Evolutionary conservation across 2,888 invertebrate species (phyloP).

Genomic region (Azorinus chamasolen): DNA sequence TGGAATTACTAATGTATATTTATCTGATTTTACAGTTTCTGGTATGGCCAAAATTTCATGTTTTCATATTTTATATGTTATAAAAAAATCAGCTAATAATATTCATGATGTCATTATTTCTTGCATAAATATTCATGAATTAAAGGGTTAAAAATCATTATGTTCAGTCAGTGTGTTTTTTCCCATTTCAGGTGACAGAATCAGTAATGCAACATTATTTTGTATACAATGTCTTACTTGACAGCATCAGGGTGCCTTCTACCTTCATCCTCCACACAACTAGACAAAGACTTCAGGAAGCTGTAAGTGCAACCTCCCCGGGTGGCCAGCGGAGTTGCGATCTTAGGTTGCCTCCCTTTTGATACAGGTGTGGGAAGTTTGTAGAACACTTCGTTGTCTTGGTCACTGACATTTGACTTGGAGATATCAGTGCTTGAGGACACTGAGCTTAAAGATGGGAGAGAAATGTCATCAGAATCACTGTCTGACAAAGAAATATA

Average conservation of each 20-base stretch:
- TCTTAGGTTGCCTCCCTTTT: slow-evolving; percentile 6
- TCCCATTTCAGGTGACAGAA: too few species aligned
- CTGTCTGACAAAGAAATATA: slow-evolving; percentile 23
- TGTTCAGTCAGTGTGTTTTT: too few species aligned
- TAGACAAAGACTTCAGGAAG: slow-evolving; percentile 76
- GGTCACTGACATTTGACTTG: neutral
- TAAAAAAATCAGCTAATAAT: too few species aligned
- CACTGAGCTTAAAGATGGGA: neutral
- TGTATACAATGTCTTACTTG: slow-evolving; percentile 69
- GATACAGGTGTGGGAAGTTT: slow-evolving; percentile 27
- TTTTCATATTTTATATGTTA: too few species aligned
- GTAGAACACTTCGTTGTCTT: slow-evolving; percentile 7
- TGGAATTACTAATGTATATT: too few species aligned
- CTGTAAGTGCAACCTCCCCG: slow-evolving; percentile 27
- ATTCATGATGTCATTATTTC: too few species aligned
- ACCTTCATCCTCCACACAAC: slow-evolving; percentile 50
- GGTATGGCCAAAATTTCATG: too few species aligned
- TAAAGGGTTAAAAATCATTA: too few species aligned
- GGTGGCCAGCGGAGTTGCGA: slow-evolving; percentile 13
- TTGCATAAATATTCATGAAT: too few species aligned
- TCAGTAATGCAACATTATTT: too few species aligned
- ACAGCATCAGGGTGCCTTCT: slow-evolving; percentile 72
- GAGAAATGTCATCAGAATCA: slow-evolving; percentile 19
- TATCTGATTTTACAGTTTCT: too few species aligned
- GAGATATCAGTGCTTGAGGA: neutral